Conservation (phyloP, 1,140 invertebrate genomes). For the Mizuhopecten yessoensis region DNA sequence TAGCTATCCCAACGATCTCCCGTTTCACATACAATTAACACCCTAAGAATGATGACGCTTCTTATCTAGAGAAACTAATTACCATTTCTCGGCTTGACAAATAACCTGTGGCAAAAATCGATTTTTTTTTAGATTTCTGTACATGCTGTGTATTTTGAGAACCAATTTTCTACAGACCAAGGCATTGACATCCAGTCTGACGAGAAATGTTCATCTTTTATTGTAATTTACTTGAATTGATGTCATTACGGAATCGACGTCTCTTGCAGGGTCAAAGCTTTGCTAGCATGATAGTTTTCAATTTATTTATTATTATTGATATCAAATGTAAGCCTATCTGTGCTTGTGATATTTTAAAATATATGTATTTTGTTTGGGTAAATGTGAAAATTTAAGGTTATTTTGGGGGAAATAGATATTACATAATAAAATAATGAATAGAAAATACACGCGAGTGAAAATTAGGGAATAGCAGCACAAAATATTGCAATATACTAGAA, state of each 20-base stretch:
- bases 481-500: too few relatives aligned
- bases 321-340: too few relatives aligned
- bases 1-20: background rate
- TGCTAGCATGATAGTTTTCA: too few relatives aligned
- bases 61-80: background rate
- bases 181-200: background rate
- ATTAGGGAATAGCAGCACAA: too few relatives aligned
- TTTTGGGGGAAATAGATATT: too few relatives aligned
- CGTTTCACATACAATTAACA: background rate
- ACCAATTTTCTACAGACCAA: background rate
- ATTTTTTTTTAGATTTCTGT: background rate
- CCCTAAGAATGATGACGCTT: background rate
- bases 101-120: conserved; percentile 4
- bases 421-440: too few relatives aligned
- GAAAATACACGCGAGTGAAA: too few relatives aligned
- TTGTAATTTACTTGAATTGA: background rate
- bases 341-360: too few relatives aligned
- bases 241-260: background rate
- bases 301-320: too few relatives aligned
- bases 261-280: background rate
- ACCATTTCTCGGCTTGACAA: background rate
- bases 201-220: background rate
- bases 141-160: too few relatives aligned
- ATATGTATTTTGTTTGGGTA: too few relatives aligned
- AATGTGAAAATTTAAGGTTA: too few relatives aligned